Evolutionary conservation across 2,888 invertebrate genomes (phyloP), one percentile per base, ranked within the genome.

Genomic region (Ellobium chinense): DNA sequence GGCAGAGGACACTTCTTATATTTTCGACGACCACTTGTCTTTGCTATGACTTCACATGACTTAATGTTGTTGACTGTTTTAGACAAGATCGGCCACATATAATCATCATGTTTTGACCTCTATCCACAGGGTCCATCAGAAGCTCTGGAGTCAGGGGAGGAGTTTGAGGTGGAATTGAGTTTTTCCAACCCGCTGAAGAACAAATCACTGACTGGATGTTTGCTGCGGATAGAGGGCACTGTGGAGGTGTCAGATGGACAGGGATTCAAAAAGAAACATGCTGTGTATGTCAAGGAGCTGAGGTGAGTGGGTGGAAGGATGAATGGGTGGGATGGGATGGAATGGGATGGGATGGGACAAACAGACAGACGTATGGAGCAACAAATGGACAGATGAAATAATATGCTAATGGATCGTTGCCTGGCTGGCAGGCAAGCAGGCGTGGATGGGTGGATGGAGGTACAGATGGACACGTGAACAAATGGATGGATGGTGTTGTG

Each of bases 181-280:
- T 24, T 70, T 18, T 14, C 14, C 2, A 70, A 70, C 21, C 70
- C 70, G n/a, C 54, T 70, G 54, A 46, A 39, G 7, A 29, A 70
- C 2, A 3, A 54, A 24, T 14, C 66, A 9, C 24, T 70, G 14
- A 70, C 70, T 2, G 18, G 27, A 9, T 70, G 70, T 29, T 12
- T 46, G 54, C 29, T 70, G 70, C 18, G 5, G 12, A 24, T 70
- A 3, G 46, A 70, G 70, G 70, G 70, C n/a, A 70, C 54, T 27
- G 70, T 70, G 37, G 14, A 5, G 4, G 54, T 54, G 24, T n/a
- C 21, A 2, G 70, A 54, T 9, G 36, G n/a, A 27, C 24, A 39
- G 3, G 46, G 21, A 1, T 70, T 70, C 31, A 31, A 37, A 21
- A 3, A 54, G 7, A 60, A 60, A 27, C 27, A 60, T n/a, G 7